These are phyloP conservation scores for Eupithecia dodoneata DNA, from an alignment of 2,888 invertebrate species.

Conservation along the genomic window DNA sequence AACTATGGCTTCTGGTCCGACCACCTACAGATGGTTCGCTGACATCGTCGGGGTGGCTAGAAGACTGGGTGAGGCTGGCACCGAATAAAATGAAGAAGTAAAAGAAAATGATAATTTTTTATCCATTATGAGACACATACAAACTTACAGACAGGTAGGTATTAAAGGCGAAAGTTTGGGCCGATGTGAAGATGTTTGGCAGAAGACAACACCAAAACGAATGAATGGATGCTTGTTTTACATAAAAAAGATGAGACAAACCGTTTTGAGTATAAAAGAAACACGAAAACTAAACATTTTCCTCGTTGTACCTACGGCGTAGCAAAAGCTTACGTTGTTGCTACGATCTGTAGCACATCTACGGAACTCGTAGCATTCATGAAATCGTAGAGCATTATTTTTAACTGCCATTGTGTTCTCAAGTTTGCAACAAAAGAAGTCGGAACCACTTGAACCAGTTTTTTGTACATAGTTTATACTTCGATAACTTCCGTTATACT, in stretches of 20 bases:
- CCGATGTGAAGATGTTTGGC: too few relatives aligned
- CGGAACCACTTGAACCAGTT: background rate
- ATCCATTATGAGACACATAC: too few relatives aligned
- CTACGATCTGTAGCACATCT: constrained; percentile 21
- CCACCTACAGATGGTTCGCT: too few relatives aligned
- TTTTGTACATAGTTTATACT: background rate
- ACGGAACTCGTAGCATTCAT: constrained; percentile 19
- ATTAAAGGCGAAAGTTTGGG: too few relatives aligned
- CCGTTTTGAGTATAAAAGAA: background rate
- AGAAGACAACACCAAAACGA: too few relatives aligned
- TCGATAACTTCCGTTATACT: constrained; percentile 24
- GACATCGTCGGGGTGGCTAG: too few relatives aligned
- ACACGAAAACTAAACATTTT: background rate
- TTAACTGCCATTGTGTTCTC: constrained; percentile 13
- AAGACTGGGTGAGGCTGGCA: too few relatives aligned
- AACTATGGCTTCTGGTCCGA: background rate
- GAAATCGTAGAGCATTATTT: background rate
- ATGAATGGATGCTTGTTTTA: background rate
- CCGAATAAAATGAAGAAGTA: too few relatives aligned
- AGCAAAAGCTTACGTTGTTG: background rate
- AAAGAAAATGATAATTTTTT: too few relatives aligned
- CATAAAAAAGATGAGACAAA: background rate
- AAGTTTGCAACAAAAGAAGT: constrained; percentile 12
- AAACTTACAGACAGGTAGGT: too few relatives aligned
- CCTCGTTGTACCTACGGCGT: background rate